Evolutionary conservation across 1,140 invertebrate genomes (phyloP), one percentile per base, ranked within the genome.

Genomic region (Harpegnathos saltator): DNA sequence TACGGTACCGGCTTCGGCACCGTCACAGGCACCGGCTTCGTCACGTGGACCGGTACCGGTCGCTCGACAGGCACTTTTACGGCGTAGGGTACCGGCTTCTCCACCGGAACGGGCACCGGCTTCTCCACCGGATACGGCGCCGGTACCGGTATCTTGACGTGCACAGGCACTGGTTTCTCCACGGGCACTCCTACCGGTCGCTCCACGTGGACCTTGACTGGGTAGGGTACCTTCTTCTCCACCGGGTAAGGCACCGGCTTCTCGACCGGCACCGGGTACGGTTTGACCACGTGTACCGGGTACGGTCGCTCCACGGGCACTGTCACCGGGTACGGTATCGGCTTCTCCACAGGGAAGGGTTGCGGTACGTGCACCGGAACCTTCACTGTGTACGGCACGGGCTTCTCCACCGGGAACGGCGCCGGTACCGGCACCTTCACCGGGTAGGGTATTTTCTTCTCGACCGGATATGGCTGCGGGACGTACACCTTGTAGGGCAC

Each of bases 41-140:
- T 87, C 0, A 93, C 89, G 11, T 89, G 93, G 15, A 96, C 95
- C 1, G 88, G 24, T 1, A 89, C 87, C 0, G 85, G 88, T 82
- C 88, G 72, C 5, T 97, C 96, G 50, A 96, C 95, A 3, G 93
- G 96, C 33, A 97, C 96, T 89, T 97, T 96, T 4, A 97, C 96
- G 62, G 96, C 95, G 90, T 96, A 96, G 80, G 96, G 97, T 19
- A 97, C 95, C 52, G 95, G 95, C 91, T 97, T 97, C 89, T 97
- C 96, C 0, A 97, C 96, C 48, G 96, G 96, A 72, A 96, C 96
- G 1, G 97, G 97, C 56, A 96, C 95, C 74, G 95, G 95, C 65
- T 92, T 92, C 65, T 92, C 91, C 1, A 95, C 94, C 1, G 94
- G 94, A 54, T 94, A 94, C 0, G 94, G 94, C 5, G 93, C 91